Conservation (phyloP, 2,797 vertebrate genomes). For the Gadopsis bispinosus region DNA sequence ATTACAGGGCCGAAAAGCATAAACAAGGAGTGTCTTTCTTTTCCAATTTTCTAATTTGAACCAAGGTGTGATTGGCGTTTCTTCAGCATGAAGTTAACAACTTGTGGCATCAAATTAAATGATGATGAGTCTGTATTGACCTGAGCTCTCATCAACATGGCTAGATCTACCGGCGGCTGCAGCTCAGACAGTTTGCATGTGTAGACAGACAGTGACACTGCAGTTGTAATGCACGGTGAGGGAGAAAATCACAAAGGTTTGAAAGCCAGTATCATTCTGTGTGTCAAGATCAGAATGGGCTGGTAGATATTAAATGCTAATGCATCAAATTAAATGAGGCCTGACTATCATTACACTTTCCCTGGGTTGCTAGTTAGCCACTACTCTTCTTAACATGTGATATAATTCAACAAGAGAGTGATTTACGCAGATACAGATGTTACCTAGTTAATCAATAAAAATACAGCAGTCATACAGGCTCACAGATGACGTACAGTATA, state of each 20-base stretch:
- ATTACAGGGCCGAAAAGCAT: background rate
- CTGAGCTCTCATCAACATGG: background rate
- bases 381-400: background rate
- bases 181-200: background rate
- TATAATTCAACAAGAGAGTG: background rate
- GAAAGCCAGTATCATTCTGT: background rate
- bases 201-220: background rate
- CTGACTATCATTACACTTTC: background rate
- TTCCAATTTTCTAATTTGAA: background rate
- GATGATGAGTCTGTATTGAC: background rate
- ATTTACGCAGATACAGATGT: background rate
- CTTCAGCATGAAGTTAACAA: background rate
- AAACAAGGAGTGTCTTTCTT: background rate
- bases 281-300: background rate
- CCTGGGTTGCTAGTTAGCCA: background rate
- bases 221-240: background rate
- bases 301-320: background rate
- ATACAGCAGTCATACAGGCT: background rate
- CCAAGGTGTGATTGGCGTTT: background rate
- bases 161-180: background rate
- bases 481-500: background rate
- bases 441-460: too few species aligned
- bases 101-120: background rate
- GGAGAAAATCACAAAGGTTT: background rate
- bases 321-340: background rate